Percentiles rank a stretch among this genome's conserved stretches.
phyloP scores from a whole-genome alignment of 2,797 vertebrate species.

The Coranthus polyacanthus region DNA sequence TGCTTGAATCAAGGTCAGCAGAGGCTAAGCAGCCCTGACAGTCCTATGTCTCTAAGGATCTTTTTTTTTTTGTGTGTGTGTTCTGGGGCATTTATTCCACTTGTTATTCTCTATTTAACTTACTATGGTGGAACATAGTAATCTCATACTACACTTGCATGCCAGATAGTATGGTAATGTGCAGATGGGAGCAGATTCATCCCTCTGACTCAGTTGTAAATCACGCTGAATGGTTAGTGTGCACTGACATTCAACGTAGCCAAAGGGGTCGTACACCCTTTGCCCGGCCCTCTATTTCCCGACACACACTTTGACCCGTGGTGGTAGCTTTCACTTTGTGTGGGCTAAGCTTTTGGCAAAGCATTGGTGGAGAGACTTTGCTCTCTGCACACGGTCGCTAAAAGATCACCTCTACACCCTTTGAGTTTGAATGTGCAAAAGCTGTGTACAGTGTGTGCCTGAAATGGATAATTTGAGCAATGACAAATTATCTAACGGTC shows the following conservation, averaged over 20 bases:
- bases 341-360: conserved; percentile 58
- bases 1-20: conserved; percentile 49
- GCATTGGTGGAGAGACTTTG: conserved; percentile 36
- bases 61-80: conserved; percentile 17
- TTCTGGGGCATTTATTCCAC: conserved; percentile 16
- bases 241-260: conserved; percentile 78
- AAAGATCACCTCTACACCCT: conserved; percentile 40
- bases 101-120: conserved; percentile 33
- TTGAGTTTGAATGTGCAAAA: conserved; percentile 28
- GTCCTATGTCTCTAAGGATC: conserved; percentile 39
- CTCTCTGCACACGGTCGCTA: conserved; percentile 17
- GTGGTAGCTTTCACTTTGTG: conserved; percentile 47
- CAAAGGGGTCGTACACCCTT: conserved; percentile 68
- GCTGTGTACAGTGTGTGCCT: conserved; percentile 38
- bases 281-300: conserved; percentile 40
- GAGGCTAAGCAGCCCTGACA: conserved; percentile 31
- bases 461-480: conserved; percentile 68
- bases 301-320: conserved; percentile 58
- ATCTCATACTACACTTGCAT: conserved; percentile 66
- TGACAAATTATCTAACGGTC: conserved; percentile 63
- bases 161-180: conserved; percentile 55
- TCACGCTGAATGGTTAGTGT: conserved; percentile 72
- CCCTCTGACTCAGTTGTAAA: conserved; percentile 51
- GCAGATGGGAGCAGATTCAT: conserved; percentile 49
- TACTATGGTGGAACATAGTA: conserved; percentile 66